Conservation (phyloP, 2,113 vertebrate genomes). For the Cyanoramphus novaezelandiae region DNA sequence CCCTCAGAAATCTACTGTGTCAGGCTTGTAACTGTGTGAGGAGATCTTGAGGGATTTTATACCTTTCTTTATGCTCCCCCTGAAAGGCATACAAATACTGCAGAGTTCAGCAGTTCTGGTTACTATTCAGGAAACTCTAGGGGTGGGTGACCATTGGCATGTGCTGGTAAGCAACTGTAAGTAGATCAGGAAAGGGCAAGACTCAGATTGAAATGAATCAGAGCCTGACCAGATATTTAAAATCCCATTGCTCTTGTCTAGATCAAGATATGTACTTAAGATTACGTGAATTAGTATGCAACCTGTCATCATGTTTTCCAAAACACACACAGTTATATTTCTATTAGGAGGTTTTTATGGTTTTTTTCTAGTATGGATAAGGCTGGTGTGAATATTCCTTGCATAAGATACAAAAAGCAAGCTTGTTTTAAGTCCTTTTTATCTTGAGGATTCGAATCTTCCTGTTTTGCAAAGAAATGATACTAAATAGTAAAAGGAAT, state of each 20-base stretch:
- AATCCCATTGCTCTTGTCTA: not conserved
- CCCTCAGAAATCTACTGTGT: not conserved
- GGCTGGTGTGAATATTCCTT: not conserved
- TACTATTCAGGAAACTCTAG: rapidly evolving
- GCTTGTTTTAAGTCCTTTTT: not conserved
- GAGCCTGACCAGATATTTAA: not conserved
- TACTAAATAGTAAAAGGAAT: not conserved
- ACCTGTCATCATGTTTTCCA: not conserved
- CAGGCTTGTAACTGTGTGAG: not conserved
- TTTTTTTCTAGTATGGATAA: not conserved
- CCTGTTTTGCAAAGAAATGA: not conserved
- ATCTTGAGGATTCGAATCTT: not conserved
- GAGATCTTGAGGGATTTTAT: not conserved
- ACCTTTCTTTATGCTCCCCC: not conserved
- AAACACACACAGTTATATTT: not conserved
- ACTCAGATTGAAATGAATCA: not conserved
- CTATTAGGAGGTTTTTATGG: not conserved
- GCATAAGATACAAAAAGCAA: not conserved
- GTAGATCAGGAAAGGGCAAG: not conserved
- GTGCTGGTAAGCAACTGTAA: too few species aligned
- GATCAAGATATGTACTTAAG: not conserved
- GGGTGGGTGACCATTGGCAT: rapidly evolving
- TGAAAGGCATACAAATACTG: not conserved
- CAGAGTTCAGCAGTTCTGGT: not conserved
- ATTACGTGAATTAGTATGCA: not conserved